These are phyloP conservation scores for Chymomyza caudatula DNA, from an alignment of 2,888 invertebrate species.

Conservation along the genomic window DNA sequence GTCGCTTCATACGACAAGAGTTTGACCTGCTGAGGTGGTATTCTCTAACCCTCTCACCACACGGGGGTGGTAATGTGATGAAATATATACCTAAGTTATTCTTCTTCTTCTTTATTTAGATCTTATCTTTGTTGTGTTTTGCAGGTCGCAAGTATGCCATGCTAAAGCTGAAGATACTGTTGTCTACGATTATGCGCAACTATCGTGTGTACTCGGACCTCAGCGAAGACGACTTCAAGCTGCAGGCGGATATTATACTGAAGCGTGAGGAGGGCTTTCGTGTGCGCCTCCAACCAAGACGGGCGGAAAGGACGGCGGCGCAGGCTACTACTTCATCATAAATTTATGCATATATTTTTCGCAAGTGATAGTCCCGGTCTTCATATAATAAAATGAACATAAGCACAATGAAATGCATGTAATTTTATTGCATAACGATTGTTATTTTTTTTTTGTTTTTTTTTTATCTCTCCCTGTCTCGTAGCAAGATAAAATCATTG, in stretches of 20 bases:
- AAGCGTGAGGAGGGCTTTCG: slow-evolving; percentile 88
- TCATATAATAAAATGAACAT: slow-evolving; percentile 27
- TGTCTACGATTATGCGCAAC: slow-evolving; percentile 86
- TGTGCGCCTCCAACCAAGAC: slow-evolving; percentile 84
- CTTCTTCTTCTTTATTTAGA: slow-evolving; percentile 10
- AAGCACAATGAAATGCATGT: slow-evolving; percentile 18
- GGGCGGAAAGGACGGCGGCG: slow-evolving; percentile 32
- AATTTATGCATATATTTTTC: slow-evolving; percentile 32
- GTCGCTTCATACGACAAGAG: too few relatives aligned
- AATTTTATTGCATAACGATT: slow-evolving; percentile 23
- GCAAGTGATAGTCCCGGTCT: slow-evolving; percentile 67
- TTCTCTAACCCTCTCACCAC: too few relatives aligned
- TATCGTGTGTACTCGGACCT: slow-evolving; percentile 85
- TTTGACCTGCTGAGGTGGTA: too few relatives aligned
- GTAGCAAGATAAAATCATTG: slow-evolving; percentile 32
- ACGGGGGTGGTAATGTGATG: too few relatives aligned
- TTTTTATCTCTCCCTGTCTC: slow-evolving; percentile 15
- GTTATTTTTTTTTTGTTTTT: slow-evolving; percentile 35
- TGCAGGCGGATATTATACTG: slow-evolving; percentile 87
- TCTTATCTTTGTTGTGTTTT: slow-evolving; percentile 23
- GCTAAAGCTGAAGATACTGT: slow-evolving; percentile 87
- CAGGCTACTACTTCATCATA: slow-evolving; percentile 2
- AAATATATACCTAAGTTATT: not conserved
- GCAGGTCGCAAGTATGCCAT: slow-evolving; percentile 89
- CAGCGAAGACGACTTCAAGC: slow-evolving; percentile 84